These are phyloP conservation scores for Scomber colias DNA, from an alignment of 2,113 vertebrate genomes.

Conservation along the genomic window DNA sequence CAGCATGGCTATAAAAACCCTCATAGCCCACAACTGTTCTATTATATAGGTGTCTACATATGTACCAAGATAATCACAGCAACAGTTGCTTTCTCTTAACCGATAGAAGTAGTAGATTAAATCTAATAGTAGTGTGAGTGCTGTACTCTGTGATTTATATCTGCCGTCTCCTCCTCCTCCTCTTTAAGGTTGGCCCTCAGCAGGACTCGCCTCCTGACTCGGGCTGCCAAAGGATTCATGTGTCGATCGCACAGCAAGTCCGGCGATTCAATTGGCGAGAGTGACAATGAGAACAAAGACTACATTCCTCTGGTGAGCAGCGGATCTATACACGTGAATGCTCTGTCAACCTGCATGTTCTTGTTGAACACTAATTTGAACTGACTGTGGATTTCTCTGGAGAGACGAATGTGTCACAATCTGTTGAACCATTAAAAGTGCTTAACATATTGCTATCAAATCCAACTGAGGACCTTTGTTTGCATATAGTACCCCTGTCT, in stretches of 20 bases:
- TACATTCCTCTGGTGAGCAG: conserved; percentile 92
- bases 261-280: conserved; percentile 82
- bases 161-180: not conserved
- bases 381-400: conserved; percentile 8
- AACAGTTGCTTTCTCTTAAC: too few species aligned
- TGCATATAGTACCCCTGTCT: not conserved
- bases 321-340: conserved; percentile 16
- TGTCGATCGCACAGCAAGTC: conserved; percentile 84
- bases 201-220: conserved; percentile 89
- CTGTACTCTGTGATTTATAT: not conserved
- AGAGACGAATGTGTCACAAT: conserved; percentile 20
- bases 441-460: not conserved
- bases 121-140: not conserved
- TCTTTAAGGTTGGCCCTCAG: conserved; percentile 88
- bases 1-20: too few species aligned
- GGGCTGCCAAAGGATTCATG: conserved; percentile 93
- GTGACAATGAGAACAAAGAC: conserved; percentile 88
- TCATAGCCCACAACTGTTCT: too few species aligned
- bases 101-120: not conserved
- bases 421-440: not conserved
- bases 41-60: too few species aligned
- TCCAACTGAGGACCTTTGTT: not conserved
- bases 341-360: not conserved
- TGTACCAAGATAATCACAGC: too few species aligned
- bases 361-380: conserved; percentile 18